Evolutionary conservation across 2,113 vertebrate species (phyloP).

Genomic region (Mellivora capensis): DNA sequence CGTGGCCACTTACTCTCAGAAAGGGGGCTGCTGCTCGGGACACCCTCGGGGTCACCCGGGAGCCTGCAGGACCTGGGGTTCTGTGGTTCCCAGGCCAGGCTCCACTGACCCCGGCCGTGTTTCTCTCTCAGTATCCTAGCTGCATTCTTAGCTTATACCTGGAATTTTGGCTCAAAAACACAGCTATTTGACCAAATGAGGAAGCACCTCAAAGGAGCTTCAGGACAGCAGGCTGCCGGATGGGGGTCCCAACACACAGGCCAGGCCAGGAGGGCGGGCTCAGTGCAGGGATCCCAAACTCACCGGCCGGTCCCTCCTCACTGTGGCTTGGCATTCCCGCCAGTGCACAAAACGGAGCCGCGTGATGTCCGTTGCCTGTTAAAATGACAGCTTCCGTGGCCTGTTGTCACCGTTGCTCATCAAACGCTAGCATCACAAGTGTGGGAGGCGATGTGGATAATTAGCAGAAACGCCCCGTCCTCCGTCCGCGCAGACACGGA

Average conservation of each 20-base stretch:
- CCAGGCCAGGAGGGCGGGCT: fast-evolving
- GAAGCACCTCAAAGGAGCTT: not conserved
- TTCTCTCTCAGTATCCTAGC: not conserved
- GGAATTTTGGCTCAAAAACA: not conserved
- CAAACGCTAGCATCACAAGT: not conserved
- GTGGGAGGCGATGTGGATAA: not conserved
- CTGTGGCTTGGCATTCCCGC: fast-evolving
- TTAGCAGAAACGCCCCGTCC: not conserved
- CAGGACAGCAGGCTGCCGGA: not conserved
- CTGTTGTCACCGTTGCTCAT: not conserved
- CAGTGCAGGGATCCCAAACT: not conserved
- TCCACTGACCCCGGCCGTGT: not conserved
- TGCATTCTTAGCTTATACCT: not conserved
- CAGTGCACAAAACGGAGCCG: fast-evolving
- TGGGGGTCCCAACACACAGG: fast-evolving
- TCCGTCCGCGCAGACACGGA: not conserved
- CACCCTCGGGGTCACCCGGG: not conserved
- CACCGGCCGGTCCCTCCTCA: fast-evolving
- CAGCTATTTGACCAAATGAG: not conserved
- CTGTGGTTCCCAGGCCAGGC: not conserved
- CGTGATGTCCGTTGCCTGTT: not conserved
- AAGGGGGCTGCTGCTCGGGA: not conserved
- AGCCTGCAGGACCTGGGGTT: not conserved
- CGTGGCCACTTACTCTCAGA: not conserved
- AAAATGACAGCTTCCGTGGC: not conserved